Evolutionary conservation across 1,140 invertebrate species (phyloP).

Genomic region (Nymphalis io): DNA sequence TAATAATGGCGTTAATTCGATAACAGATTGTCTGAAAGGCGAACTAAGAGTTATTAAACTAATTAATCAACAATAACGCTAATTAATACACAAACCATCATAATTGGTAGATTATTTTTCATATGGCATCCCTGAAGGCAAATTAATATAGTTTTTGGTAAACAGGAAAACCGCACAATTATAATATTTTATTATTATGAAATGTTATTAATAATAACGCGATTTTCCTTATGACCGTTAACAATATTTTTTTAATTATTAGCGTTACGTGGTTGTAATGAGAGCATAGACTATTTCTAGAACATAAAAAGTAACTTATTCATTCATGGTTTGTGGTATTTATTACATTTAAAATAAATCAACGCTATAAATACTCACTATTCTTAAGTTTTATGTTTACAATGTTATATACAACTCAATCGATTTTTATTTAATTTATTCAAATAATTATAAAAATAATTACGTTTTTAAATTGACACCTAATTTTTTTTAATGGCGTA

Average conservation of each 20-base stretch:
- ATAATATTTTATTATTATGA: conserved; percentile 22
- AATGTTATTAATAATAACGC: conserved; percentile 6
- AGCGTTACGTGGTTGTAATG: background rate
- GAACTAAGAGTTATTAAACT: conserved; percentile 24
- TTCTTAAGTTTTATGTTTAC: too few relatives aligned
- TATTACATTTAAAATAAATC: too few relatives aligned
- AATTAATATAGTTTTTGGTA: conserved; percentile 20
- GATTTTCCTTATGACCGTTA: background rate
- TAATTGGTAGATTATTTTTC: conserved; percentile 29
- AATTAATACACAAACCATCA: conserved; percentile 21
- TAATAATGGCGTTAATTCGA: background rate
- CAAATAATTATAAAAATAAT: too few relatives aligned
- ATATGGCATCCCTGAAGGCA: conserved; percentile 1
- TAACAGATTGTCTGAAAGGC: conserved; percentile 19
- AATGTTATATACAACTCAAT: too few relatives aligned
- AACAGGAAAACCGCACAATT: conserved; percentile 35
- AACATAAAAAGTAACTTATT: background rate
- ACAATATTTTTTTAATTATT: background rate
- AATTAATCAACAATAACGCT: conserved; percentile 26
- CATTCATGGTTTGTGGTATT: background rate
- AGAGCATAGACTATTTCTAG: background rate
- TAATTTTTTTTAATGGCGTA: too few relatives aligned
- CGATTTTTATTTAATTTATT: too few relatives aligned
- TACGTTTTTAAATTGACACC: too few relatives aligned
- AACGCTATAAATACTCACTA: too few relatives aligned